Evolutionary conservation across 2,888 invertebrate genomes (phyloP).

Genomic region (Arrhopalites spinosus): DNA sequence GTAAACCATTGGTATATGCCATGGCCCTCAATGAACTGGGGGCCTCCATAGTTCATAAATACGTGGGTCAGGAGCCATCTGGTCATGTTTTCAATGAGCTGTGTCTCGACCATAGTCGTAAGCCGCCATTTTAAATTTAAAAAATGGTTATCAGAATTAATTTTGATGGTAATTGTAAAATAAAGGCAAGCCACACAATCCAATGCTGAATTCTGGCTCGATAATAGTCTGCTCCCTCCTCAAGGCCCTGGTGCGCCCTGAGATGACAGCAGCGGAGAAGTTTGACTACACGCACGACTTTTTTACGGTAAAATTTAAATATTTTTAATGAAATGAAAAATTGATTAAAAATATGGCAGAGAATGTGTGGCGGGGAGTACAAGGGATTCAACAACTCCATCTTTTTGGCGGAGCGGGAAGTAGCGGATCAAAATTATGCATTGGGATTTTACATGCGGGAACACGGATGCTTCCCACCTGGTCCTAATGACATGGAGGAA

Average conservation of each 20-base stretch:
- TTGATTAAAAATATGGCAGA: too few relatives aligned
- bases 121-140: too few relatives aligned
- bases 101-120: constrained; percentile 89
- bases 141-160: too few relatives aligned
- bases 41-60: constrained; percentile 89
- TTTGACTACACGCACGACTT: constrained; percentile 93
- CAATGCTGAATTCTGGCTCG: constrained; percentile 99
- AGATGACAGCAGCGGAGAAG: constrained; percentile 89
- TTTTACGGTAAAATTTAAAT: too few relatives aligned
- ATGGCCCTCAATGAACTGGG: constrained; percentile 91
- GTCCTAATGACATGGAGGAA: constrained; percentile 86
- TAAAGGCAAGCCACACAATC: constrained; percentile 96
- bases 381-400: constrained; percentile 94
- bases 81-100: constrained; percentile 96
- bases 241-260: constrained; percentile 79
- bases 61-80: constrained; percentile 95
- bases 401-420: constrained; percentile 94
- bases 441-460: constrained; percentile 97
- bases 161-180: background rate
- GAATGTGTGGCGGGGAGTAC: constrained; percentile 85
- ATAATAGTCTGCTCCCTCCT: constrained; percentile 88
- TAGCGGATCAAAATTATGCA: constrained; percentile 96
- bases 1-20: constrained; percentile 94
- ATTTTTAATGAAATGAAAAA: too few relatives aligned
- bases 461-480: constrained; percentile 92